phyloP scores from a whole-genome alignment of 2,888 invertebrate genomes.

The Mythimna lalbum region DNA sequence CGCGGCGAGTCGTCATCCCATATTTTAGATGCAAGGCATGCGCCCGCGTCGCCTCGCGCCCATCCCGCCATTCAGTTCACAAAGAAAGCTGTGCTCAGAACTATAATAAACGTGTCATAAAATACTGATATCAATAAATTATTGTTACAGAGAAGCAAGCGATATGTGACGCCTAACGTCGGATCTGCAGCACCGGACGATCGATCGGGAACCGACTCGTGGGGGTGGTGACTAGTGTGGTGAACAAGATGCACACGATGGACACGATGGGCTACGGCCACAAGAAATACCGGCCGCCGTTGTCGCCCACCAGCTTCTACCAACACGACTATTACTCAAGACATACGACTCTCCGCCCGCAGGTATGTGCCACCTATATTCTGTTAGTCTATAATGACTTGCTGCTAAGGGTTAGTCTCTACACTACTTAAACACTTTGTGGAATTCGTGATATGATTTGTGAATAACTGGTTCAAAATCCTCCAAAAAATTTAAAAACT shows the following conservation, averaged over 20 bases:
- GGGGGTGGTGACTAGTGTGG: constrained; percentile 66
- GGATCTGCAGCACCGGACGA: constrained; percentile 35
- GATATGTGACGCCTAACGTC: constrained; percentile 65
- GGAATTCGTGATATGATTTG: neutral
- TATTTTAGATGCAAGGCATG: constrained; percentile 69
- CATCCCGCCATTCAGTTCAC: constrained; percentile 53
- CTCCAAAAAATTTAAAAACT: neutral
- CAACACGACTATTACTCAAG: constrained; percentile 90
- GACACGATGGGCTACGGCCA: constrained; percentile 92
- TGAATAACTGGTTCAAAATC: neutral
- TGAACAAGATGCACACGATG: constrained; percentile 88
- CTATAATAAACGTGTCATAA: constrained; percentile 24
- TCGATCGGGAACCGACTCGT: constrained; percentile 48
- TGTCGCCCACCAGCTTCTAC: constrained; percentile 91
- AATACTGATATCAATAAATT: constrained; percentile 28
- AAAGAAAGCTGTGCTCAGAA: constrained; percentile 56
- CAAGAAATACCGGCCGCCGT: constrained; percentile 91
- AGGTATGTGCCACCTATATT: constrained; percentile 74
- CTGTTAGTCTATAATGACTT: constrained; percentile 4
- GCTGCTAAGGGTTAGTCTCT: neutral
- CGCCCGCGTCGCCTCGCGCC: constrained; percentile 32
- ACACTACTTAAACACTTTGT: neutral
- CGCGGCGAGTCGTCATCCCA: constrained; percentile 59
- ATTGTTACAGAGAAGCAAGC: constrained; percentile 68
- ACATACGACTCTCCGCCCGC: constrained; percentile 87